These are phyloP conservation scores for Pseudachorutes palmiensis DNA, from an alignment of 1,140 invertebrate genomes.

Conservation along the genomic window DNA sequence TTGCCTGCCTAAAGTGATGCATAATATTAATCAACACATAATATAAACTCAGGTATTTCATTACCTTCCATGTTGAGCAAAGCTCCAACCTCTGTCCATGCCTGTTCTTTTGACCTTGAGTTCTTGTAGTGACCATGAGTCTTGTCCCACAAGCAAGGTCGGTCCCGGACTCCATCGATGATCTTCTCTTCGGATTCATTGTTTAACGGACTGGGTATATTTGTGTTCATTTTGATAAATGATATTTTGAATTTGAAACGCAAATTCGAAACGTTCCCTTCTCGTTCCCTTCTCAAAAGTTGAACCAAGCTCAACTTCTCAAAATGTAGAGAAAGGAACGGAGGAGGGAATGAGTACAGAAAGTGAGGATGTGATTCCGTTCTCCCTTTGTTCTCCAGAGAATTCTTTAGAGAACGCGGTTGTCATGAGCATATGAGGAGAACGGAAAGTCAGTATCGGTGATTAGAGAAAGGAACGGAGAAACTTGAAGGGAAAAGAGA, in stretches of 20 bases:
- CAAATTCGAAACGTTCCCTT: background rate
- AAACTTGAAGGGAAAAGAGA: too few species aligned
- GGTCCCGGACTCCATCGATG: background rate
- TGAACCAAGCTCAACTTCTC: background rate
- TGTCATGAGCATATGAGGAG: too few species aligned
- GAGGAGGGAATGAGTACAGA: background rate
- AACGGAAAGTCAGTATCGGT: too few species aligned
- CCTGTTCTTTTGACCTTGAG: background rate
- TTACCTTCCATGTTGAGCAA: background rate
- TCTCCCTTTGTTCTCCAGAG: background rate
- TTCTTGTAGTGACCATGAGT: background rate
- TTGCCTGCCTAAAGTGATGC: background rate
- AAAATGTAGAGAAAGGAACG: background rate
- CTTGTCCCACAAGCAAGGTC: background rate
- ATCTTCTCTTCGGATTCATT: background rate
- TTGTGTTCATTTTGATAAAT: background rate
- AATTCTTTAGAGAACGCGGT: background rate
- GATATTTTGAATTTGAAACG: background rate
- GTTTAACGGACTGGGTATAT: background rate
- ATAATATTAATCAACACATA: background rate
- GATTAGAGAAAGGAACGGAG: too few species aligned
- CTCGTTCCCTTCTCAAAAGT: background rate
- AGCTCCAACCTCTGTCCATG: background rate
- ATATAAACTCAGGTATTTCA: too few species aligned
- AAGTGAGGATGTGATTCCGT: background rate